Percentiles rank a stretch among this genome's conserved stretches.
phyloP scores from a whole-genome alignment of 2,113 vertebrate species.

The Pantherophis guttatus region DNA sequence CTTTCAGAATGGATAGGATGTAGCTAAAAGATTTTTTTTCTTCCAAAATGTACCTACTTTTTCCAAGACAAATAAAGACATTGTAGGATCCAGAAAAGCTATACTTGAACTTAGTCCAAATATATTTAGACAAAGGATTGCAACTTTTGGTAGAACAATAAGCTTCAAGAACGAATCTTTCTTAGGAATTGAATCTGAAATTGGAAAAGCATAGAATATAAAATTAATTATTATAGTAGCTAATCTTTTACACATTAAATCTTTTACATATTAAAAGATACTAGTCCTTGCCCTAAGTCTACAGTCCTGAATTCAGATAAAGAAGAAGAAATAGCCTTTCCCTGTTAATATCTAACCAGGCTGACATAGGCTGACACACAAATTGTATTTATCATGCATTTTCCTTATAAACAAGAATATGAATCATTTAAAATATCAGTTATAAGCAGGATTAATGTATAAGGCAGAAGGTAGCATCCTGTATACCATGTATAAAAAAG shows the following conservation, averaged over 20 bases:
- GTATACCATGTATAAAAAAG: neutral
- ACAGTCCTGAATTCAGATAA: neutral
- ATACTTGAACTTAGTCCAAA: slow-evolving; percentile 83
- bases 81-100: slow-evolving; percentile 87
- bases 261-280: slow-evolving; percentile 7
- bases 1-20: neutral
- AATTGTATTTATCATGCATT: neutral
- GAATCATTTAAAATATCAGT: neutral
- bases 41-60: slow-evolving; percentile 70
- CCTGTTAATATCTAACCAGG: neutral
- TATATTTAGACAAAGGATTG: slow-evolving; percentile 76
- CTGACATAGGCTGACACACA: neutral
- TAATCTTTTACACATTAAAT: neutral
- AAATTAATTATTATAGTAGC: neutral
- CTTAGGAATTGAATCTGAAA: slow-evolving; percentile 73
- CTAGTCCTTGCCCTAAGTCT: neutral
- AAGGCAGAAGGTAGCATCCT: neutral
- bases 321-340: neutral
- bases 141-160: slow-evolving; percentile 73
- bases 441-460: neutral
- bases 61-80: slow-evolving; percentile 86
- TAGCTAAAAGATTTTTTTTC: neutral
- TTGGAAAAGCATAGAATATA: neutral
- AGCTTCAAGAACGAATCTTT: slow-evolving; percentile 85
- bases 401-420: neutral